Conservation (phyloP, 2,113 vertebrate species). For the Noctilio leporinus region DNA sequence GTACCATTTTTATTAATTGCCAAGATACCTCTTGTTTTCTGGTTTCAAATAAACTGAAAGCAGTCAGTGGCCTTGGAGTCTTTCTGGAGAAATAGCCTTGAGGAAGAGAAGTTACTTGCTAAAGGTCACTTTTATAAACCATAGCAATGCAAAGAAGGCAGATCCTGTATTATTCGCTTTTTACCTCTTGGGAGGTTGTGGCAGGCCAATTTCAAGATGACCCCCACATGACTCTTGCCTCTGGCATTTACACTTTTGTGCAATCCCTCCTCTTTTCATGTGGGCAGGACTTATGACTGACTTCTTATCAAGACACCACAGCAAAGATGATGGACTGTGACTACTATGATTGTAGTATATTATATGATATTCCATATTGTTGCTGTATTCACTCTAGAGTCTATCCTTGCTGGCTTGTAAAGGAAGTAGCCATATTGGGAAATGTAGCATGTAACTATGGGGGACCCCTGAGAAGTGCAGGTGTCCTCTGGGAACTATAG, state of each 20-base stretch:
- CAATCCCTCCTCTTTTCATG: neutral
- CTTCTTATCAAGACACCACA: neutral
- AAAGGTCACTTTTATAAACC: neutral
- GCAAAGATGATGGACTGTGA: neutral
- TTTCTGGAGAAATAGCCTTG: neutral
- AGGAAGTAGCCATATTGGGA: neutral
- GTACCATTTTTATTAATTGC: neutral
- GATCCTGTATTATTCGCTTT: neutral
- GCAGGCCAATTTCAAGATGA: neutral
- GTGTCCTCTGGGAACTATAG: neutral
- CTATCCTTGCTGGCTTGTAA: neutral
- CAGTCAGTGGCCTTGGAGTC: neutral
- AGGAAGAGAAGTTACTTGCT: neutral
- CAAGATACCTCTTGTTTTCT: neutral
- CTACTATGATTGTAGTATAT: too few species aligned
- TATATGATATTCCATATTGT: neutral
- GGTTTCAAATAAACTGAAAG: neutral
- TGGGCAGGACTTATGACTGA: neutral
- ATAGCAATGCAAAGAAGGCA: neutral
- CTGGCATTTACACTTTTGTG: neutral
- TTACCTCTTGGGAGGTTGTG: neutral
- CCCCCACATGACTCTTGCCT: too few species aligned
- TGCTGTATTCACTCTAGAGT: neutral
- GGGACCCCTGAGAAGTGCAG: neutral
- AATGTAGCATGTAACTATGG: too few species aligned